Evolutionary conservation across 2,888 invertebrate genomes (phyloP), one percentile per base, ranked within the genome.

Genomic region (Platerodrilus igneus): DNA sequence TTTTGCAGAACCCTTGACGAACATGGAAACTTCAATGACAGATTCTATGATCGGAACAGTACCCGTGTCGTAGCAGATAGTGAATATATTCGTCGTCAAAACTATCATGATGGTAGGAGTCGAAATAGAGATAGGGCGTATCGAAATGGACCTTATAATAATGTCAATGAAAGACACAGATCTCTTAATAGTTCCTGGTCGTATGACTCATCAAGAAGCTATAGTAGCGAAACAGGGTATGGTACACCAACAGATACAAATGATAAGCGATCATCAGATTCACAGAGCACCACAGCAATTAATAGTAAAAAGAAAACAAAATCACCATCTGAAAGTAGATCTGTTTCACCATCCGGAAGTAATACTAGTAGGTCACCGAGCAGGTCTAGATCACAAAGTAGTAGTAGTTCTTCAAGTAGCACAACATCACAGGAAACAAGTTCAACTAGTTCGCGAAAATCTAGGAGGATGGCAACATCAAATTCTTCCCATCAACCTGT

Each of bases 391-490:
- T 72, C 71, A 48, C 68, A 73, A 36, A 73, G 72, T 47, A 74
- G 74, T 59, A 74, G 74, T 48, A 71, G 74, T 67, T 77, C 73
- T 64, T 74, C 73, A 69, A 77, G 73, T 70, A 76, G 74, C 69
- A 78, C 75, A 66, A 78, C 80, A 47, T 73, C 79, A 40, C 78
- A 75, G 54, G 75, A 76, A 56, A 74, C 63, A 38, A 63, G 75
- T 34, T 75, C 76, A 49, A 70, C 78, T 49, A 77, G 79, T 37
- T 77, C 78, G 52, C 76, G 68, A 40, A 76, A 66, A 63, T 74
- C 69, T 64, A 68, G 62, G 41, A 50, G 58, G 46, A 68, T 68
- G 53, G 66, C 55, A 32, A 47, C 55, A 27, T 63, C 62, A 29
- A 66, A 64, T 47, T 62, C 66, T 35, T 65, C 67, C 37, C 57